These are phyloP conservation scores for Mionectes macconnelli DNA, from an alignment of 2,113 vertebrate genomes.

Conservation along the genomic window DNA sequence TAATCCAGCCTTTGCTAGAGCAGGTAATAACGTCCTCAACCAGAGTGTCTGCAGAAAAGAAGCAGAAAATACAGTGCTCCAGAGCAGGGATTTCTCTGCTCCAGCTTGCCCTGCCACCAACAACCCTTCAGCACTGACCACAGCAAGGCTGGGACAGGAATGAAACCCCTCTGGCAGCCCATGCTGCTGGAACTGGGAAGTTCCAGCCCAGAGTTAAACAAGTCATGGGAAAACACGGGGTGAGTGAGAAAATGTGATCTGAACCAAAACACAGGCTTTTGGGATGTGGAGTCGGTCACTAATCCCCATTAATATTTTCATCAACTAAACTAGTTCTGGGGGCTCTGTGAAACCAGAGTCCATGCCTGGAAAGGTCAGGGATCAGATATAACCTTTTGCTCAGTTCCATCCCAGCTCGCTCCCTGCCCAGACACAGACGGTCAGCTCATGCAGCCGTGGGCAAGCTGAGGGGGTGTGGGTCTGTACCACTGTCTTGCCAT, in stretches of 20 bases:
- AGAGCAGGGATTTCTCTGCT: neutral
- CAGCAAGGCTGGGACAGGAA: neutral
- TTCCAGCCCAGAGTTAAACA: neutral
- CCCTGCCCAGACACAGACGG: neutral
- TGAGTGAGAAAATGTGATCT: neutral
- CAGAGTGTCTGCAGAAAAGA: neutral
- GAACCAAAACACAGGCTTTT: neutral
- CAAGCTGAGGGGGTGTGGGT: neutral
- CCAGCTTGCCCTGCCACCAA: neutral
- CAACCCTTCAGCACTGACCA: neutral
- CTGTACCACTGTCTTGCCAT: neutral
- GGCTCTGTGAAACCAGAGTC: slow-evolving; percentile 35
- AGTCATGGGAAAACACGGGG: rapidly evolving
- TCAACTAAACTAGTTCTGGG: neutral
- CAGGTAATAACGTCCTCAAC: neutral
- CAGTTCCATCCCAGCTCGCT: neutral
- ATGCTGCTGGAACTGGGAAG: neutral
- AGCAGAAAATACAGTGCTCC: neutral
- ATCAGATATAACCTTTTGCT: slow-evolving; percentile 46
- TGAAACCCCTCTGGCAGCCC: neutral
- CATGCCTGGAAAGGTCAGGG: slow-evolving; percentile 42
- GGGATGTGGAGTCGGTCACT: neutral
- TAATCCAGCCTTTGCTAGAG: neutral
- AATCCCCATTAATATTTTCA: slow-evolving; percentile 8
- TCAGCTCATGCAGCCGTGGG: neutral